Evolutionary conservation across 2,113 vertebrate species (phyloP).

Genomic region (Mesoclemmys tuberculata): DNA sequence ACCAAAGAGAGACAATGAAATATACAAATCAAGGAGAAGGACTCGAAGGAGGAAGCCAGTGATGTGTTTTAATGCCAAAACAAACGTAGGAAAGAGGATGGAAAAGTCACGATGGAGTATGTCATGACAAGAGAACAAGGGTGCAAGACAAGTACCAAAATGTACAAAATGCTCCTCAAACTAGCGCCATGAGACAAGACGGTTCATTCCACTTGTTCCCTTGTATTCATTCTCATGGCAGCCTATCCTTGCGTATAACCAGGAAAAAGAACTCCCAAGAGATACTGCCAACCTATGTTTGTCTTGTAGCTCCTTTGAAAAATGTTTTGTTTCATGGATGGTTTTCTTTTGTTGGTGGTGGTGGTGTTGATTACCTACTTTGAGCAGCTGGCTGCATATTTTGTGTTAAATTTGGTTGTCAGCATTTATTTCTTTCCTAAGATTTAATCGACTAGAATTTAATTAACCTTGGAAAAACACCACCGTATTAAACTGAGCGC

Average conservation of each 20-base stretch:
- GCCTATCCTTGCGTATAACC: not conserved
- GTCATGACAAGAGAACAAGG: not conserved
- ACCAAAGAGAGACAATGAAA: too few species aligned
- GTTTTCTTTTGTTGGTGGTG: not conserved
- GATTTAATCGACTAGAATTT: conserved; percentile 4
- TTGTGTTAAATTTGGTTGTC: not conserved
- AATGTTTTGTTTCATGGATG: not conserved
- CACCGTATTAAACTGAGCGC: not conserved
- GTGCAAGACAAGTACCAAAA: not conserved
- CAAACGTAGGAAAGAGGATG: not conserved
- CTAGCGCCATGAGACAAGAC: not conserved
- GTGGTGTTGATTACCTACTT: not conserved
- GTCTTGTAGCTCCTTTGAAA: not conserved
- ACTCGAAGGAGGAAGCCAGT: not conserved
- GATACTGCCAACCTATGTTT: not conserved
- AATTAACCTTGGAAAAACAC: not conserved
- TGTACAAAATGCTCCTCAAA: not conserved
- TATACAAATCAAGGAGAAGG: not conserved
- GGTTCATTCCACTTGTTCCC: not conserved
- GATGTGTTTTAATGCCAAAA: not conserved
- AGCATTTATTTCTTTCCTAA: not conserved
- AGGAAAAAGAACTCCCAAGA: not conserved
- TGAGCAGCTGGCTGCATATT: not conserved
- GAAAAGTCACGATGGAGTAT: not conserved
- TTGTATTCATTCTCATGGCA: not conserved